Evolutionary conservation across 1,140 invertebrate genomes (phyloP).

Genomic region (Globodera ellingtonae): DNA sequence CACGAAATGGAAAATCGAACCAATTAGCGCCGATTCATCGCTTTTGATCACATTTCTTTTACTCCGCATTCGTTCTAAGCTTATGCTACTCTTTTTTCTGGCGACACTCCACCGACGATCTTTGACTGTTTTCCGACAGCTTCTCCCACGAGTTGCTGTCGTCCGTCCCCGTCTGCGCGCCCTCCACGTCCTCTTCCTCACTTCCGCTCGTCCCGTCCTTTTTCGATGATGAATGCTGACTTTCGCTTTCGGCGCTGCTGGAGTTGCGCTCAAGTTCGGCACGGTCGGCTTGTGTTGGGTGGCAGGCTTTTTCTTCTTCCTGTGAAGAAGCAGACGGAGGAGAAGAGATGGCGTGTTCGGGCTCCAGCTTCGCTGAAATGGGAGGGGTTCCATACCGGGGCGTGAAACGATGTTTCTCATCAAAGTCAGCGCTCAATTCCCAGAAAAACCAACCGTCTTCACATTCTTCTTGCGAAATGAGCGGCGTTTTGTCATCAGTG

Average conservation of each 20-base stretch:
- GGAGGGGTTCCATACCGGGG: too few relatives aligned
- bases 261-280: slow-evolving; percentile 12
- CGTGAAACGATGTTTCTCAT: too few relatives aligned
- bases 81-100: background rate
- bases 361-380: background rate
- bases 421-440: too few relatives aligned
- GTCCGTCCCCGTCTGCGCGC: background rate
- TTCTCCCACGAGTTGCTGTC: slow-evolving; percentile 28
- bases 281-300: slow-evolving; percentile 1
- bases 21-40: background rate
- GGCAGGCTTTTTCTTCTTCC: background rate
- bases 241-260: slow-evolving; percentile 12
- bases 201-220: background rate
- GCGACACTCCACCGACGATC: slow-evolving; percentile 10
- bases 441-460: background rate
- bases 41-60: slow-evolving; percentile 8
- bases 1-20: background rate
- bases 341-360: background rate
- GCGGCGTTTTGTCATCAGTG: background rate
- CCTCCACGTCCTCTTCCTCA: slow-evolving; percentile 25
- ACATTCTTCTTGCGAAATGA: background rate
- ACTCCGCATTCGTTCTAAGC: background rate
- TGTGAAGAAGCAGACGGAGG: background rate
- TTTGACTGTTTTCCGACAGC: slow-evolving; percentile 26
- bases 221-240: slow-evolving; percentile 19